These are phyloP conservation scores for Lophochroa leadbeateri DNA, from an alignment of 2,113 vertebrate species.

Conservation along the genomic window DNA sequence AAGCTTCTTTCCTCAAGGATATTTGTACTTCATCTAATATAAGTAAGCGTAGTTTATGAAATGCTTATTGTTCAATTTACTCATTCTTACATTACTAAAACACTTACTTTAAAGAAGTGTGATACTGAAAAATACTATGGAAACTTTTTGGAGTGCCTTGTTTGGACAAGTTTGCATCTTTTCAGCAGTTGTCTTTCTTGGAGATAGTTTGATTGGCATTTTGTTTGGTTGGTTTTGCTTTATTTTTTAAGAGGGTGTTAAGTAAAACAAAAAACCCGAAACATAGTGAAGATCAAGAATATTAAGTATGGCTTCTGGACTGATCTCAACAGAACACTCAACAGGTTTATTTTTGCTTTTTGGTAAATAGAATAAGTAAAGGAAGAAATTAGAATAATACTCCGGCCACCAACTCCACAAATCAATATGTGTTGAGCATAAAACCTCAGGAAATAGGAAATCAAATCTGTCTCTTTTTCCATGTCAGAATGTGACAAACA, in stretches of 20 bases:
- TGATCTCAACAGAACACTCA: not conserved
- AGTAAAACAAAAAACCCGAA: not conserved
- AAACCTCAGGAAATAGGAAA: not conserved
- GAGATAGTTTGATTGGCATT: not conserved
- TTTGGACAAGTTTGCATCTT: not conserved
- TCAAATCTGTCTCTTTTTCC: not conserved
- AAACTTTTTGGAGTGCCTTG: not conserved
- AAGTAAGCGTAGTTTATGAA: not conserved
- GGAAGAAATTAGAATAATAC: not conserved
- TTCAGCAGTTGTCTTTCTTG: not conserved
- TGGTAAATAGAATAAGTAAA: not conserved
- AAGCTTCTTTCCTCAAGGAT: not conserved
- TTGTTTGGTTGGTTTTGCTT: fast-evolving
- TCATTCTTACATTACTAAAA: not conserved
- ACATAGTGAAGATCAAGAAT: not conserved
- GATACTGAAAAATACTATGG: not conserved
- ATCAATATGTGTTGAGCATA: not conserved
- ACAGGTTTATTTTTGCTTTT: not conserved
- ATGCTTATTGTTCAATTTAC: not conserved
- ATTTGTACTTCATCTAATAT: not conserved
- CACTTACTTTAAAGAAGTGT: not conserved
- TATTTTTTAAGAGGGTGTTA: not conserved
- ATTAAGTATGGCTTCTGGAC: not conserved
- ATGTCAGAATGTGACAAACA: not conserved
- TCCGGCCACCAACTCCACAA: not conserved